These are phyloP conservation scores for Heliocidaris tuberculata DNA, from an alignment of 35 echinoderm and acorn worm genomes.

Conservation along the genomic window DNA sequence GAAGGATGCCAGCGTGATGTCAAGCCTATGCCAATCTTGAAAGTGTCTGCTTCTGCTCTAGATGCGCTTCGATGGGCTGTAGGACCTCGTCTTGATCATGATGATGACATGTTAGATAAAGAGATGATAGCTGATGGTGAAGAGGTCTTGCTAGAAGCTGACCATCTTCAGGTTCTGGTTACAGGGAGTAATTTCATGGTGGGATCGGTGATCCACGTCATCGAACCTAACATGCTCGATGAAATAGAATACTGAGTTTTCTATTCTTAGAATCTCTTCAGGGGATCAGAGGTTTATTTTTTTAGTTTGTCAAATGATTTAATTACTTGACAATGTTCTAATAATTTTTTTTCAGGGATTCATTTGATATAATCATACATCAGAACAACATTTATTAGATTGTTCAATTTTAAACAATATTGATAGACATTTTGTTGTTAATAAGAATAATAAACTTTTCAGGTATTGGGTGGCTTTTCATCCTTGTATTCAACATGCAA, in stretches of 20 bases:
- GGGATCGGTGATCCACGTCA: not conserved
- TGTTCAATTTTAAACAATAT: no score
- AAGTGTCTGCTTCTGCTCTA: not conserved
- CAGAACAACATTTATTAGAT: no score
- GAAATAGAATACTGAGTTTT: not conserved
- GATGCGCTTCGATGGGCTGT: not conserved
- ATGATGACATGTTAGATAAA: not conserved
- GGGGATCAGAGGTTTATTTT: no score
- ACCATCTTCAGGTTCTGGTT: conserved; percentile 28
- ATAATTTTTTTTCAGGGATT: not conserved
- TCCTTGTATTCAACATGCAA: no score
- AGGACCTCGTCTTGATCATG: not conserved
- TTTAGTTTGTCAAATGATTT: not conserved
- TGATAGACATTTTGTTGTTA: no score
- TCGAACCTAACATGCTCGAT: not conserved
- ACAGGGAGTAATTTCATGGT: not conserved
- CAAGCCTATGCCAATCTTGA: not conserved
- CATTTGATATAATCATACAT: not conserved
- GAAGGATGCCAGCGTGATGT: not conserved
- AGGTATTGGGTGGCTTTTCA: no score
- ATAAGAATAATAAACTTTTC: no score
- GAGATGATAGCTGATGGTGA: not conserved
- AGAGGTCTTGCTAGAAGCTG: not conserved
- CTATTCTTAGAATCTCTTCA: not conserved
- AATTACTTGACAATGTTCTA: not conserved